Base-by-base conservation (phyloP, 2,797 vertebrate genomes). In the Aldrovandia affinis region DNA sequence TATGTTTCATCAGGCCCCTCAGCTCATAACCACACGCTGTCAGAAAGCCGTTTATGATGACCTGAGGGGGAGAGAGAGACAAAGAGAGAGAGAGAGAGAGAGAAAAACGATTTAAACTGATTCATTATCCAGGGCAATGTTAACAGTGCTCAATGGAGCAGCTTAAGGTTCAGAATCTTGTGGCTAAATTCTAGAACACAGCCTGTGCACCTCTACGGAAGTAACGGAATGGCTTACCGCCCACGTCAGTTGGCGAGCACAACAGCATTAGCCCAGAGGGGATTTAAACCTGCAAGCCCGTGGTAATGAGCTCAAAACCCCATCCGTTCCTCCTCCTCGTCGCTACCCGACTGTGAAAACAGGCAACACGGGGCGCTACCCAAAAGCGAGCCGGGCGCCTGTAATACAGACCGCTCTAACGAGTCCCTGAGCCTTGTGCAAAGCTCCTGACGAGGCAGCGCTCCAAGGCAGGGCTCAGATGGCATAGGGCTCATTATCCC, bases 401-500 rank as follows among this genome's bases (percentile, higher is more conserved):
- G 33, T 6, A 47, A 39, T 44, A 36, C 82, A 30, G 39, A 25
- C 70, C 22, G 47, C 44, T 36, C 55, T 63, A 78, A 83, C 12
- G 44, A 83, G 82, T 61, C 75, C 55, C 73, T 10, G 39, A 83
- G 39, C 73, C 44, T 73, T 28, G 54, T n/a, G 78, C 36, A 30
- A 36, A 15, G 33, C 83, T 89, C 89, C 89, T 86, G 89, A 81
- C 88, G 86, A 92, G 91, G 90, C 85, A 33, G 85, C 28, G 39
- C 80, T 81, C 89, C 88, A 89, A 91, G 85, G 89, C 87, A 83
- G 42, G 88, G 86, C 86, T 87, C 91, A 93, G 92, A 93, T 91
- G 91, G 82, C 28, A 6, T 88, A 52, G 89, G 85, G 85, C 90
- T 92, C 90, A 88, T 93, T 92, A 91, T 85, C 89, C 91, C 89